Conservation (phyloP, 2,797 vertebrate genomes). For the Cygnus olor region DNA sequence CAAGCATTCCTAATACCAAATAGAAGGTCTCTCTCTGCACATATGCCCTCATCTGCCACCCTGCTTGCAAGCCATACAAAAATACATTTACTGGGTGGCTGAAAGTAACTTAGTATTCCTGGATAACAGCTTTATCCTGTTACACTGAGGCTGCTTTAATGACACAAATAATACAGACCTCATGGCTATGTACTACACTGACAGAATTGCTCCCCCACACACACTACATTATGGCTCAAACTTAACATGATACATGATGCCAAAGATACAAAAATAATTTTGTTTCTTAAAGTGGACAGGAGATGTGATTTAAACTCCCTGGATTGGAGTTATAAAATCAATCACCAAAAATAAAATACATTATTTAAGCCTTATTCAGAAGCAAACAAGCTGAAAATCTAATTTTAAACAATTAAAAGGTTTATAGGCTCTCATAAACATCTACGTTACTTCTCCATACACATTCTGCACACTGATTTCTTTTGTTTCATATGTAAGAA, state of each 20-base stretch:
- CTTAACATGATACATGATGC: neutral
- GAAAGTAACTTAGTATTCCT: neutral
- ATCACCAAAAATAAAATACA: slow-evolving; percentile 27
- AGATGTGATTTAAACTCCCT: slow-evolving; percentile 27
- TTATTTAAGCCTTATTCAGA: slow-evolving; percentile 44
- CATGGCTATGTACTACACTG: accelerated
- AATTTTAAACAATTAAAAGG: slow-evolving; percentile 32
- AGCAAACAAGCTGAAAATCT: slow-evolving; percentile 8
- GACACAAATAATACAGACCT: neutral
- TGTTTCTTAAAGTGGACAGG: neutral
- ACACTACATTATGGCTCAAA: neutral
- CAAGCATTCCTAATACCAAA: accelerated
- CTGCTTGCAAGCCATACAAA: neutral
- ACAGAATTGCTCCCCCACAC: neutral
- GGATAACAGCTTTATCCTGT: neutral
- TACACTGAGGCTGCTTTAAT: neutral
- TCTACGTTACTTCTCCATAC: slow-evolving; percentile 9
- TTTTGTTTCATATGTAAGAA: slow-evolving; percentile 18
- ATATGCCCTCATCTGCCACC: neutral
- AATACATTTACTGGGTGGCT: neutral
- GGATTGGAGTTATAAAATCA: slow-evolving; percentile 15
- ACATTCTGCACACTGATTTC: neutral
- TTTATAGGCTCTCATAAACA: slow-evolving; percentile 23
- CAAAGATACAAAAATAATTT: neutral
- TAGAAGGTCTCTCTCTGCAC: neutral